These are phyloP conservation scores for Sialia sialis DNA, from an alignment of 2,113 vertebrate genomes.

Conservation along the genomic window DNA sequence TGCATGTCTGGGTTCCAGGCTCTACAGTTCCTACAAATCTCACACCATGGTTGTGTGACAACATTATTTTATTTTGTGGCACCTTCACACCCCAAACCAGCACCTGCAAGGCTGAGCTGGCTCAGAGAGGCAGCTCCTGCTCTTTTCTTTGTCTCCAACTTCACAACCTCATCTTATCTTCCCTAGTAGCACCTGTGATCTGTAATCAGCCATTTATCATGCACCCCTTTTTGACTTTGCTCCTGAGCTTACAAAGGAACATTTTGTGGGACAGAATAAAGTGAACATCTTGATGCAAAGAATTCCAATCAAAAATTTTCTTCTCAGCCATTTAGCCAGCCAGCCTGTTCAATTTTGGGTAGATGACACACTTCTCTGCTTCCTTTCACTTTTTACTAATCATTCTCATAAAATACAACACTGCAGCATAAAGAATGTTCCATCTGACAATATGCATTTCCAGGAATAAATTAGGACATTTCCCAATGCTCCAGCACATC, in stretches of 20 bases:
- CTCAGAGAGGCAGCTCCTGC: background rate
- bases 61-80: background rate
- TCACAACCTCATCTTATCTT: background rate
- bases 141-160: background rate
- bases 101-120: background rate
- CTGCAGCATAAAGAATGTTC: background rate
- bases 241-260: background rate
- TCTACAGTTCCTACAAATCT: background rate
- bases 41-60: fast-evolving
- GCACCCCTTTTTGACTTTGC: background rate
- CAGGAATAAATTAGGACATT: constrained; percentile 52
- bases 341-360: background rate
- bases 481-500: constrained; percentile 30
- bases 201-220: background rate
- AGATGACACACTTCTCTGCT: background rate
- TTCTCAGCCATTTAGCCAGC: background rate
- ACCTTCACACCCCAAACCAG: background rate
- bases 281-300: background rate
- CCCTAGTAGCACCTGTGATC: background rate
- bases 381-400: background rate
- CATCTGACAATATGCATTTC: constrained; percentile 33
- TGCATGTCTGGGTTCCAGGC: too few species aligned
- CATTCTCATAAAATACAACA: background rate
- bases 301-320: background rate
- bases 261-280: background rate